phyloP scores from a whole-genome alignment of 1,140 invertebrate species.

The Orius insidiosus region DNA sequence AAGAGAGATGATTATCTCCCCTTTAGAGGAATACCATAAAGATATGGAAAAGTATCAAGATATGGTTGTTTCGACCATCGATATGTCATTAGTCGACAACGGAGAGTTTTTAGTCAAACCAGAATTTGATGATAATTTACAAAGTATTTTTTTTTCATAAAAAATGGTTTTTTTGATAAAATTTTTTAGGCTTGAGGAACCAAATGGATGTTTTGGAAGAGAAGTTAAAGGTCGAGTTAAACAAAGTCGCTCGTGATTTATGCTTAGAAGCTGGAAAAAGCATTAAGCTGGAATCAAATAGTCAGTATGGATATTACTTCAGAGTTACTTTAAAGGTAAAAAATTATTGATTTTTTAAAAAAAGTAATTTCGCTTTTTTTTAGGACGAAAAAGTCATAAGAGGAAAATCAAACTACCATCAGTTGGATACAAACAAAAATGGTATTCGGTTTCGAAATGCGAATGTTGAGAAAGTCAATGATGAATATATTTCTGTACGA shows the following conservation, averaged over 20 bases:
- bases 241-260: constrained; percentile 51
- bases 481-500: constrained; percentile 47
- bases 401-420: constrained; percentile 60
- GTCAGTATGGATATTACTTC: constrained; percentile 73
- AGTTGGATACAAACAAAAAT: constrained; percentile 71
- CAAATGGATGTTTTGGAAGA: constrained; percentile 51
- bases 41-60: constrained; percentile 72
- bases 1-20: constrained; percentile 47
- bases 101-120: constrained; percentile 79
- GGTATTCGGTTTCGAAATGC: constrained; percentile 72
- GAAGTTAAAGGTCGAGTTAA: constrained; percentile 49
- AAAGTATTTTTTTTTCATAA: no score
- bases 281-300: constrained; percentile 70
- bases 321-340: constrained; percentile 68
- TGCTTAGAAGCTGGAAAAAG: constrained; percentile 44
- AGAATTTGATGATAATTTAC: constrained; percentile 69
- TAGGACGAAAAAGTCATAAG: constrained; percentile 64
- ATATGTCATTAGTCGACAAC: constrained; percentile 63
- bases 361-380: constrained; percentile 13
- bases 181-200: constrained; percentile 23
- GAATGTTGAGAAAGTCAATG: constrained; percentile 50
- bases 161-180: constrained; percentile 29
- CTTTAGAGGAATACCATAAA: constrained; percentile 43
- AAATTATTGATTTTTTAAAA: constrained; percentile 6
- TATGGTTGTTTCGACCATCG: constrained; percentile 80